A percentile compares a stretch with the other conserved stretches of the same genome.
Evolutionary conservation across 2,797 vertebrate species (phyloP).

Genomic region (Leuciscus waleckii): DNA sequence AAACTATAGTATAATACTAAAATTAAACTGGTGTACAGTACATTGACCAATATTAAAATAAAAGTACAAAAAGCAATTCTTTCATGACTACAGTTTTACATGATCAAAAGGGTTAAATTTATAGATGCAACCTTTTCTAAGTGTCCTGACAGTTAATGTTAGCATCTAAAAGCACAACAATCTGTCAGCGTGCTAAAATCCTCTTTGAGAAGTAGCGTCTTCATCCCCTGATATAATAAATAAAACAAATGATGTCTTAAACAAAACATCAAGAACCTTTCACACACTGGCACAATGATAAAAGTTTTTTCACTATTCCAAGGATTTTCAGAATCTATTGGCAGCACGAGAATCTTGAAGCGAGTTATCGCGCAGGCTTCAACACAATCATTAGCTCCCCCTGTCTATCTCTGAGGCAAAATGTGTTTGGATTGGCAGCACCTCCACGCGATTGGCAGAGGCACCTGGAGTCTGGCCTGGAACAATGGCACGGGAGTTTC

Average conservation of each 20-base stretch:
- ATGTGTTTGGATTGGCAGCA: slow-evolving; percentile 50
- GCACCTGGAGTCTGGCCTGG: slow-evolving; percentile 34
- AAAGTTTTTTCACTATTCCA: neutral
- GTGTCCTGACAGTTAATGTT: neutral
- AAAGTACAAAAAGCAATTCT: neutral
- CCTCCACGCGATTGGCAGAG: slow-evolving; percentile 12
- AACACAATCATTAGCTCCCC: slow-evolving; percentile 17
- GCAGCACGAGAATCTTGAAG: neutral
- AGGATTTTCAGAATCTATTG: neutral
- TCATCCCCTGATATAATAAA: neutral
- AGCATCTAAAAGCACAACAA: neutral
- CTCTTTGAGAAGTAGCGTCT: neutral
- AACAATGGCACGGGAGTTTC: slow-evolving; percentile 50
- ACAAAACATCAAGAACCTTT: neutral
- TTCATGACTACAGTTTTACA: neutral
- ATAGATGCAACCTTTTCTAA: neutral
- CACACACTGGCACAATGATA: slow-evolving; percentile 10
- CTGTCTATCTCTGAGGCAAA: neutral
- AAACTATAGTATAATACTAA: neutral
- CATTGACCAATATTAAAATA: neutral
- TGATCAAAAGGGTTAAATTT: neutral
- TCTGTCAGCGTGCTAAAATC: neutral
- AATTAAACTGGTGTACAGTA: neutral
- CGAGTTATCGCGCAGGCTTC: neutral
- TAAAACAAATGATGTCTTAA: neutral